Evolutionary conservation across 2,113 vertebrate genomes (phyloP).

Genomic region (Oryzias melastigma): DNA sequence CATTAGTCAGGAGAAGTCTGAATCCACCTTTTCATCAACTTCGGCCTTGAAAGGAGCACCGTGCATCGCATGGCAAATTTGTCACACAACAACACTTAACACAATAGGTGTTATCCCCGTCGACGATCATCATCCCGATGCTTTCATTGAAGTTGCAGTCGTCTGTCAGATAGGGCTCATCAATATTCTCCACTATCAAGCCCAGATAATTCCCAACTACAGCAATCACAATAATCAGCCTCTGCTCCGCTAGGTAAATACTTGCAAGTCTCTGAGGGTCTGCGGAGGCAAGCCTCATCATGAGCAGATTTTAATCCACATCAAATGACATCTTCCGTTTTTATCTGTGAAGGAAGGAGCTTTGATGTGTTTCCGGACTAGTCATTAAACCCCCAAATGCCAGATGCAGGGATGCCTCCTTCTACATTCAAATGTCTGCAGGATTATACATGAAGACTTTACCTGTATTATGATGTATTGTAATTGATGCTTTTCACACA

Average conservation of each 20-base stretch:
- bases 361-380: slow-evolving; percentile 20
- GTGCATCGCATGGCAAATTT: slow-evolving; percentile 20
- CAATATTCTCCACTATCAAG: slow-evolving; percentile 46
- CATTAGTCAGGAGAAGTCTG: slow-evolving; percentile 60
- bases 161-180: slow-evolving; percentile 35
- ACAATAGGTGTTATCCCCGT: slow-evolving; percentile 17
- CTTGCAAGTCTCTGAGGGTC: slow-evolving; percentile 42
- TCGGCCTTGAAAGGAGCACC: slow-evolving; percentile 34
- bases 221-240: slow-evolving; percentile 39
- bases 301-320: slow-evolving; percentile 43
- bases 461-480: slow-evolving; percentile 12
- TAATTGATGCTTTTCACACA: slow-evolving; percentile 13
- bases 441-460: slow-evolving; percentile 29
- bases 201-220: slow-evolving; percentile 49
- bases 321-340: slow-evolving; percentile 29
- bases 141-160: slow-evolving; percentile 24
- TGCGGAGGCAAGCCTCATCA: slow-evolving; percentile 37
- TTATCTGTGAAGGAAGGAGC: slow-evolving; percentile 19
- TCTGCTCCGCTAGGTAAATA: slow-evolving; percentile 45
- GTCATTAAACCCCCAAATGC: slow-evolving; percentile 36
- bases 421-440: slow-evolving; percentile 36
- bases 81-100: slow-evolving; percentile 23
- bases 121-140: slow-evolving; percentile 19
- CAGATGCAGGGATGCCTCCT: slow-evolving; percentile 48
- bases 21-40: slow-evolving; percentile 36